These are phyloP conservation scores for Trichonephila clavata DNA, from an alignment of 1,140 invertebrate species.

Conservation along the genomic window DNA sequence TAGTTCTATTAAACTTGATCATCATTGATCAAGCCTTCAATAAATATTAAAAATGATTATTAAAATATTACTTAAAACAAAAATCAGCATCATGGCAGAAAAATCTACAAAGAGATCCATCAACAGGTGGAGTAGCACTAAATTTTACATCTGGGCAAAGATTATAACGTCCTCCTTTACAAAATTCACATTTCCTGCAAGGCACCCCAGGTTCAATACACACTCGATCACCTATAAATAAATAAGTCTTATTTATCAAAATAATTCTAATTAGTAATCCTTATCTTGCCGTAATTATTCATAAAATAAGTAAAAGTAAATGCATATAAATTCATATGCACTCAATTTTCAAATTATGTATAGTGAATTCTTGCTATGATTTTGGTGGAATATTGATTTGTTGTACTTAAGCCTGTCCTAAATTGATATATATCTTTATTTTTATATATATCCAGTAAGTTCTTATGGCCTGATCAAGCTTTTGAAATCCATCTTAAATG, in stretches of 20 bases:
- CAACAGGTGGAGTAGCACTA: constrained; percentile 88
- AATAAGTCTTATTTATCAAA: too few relatives aligned
- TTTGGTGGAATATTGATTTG: background rate
- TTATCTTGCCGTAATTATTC: too few relatives aligned
- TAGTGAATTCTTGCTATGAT: too few relatives aligned
- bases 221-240: constrained; percentile 89
- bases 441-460: background rate
- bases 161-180: constrained; percentile 94
- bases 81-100: constrained; percentile 78
- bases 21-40: too few relatives aligned
- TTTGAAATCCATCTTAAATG: too few relatives aligned
- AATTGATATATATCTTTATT: background rate
- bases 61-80: constrained; percentile 78
- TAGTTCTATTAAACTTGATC: too few relatives aligned
- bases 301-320: too few relatives aligned
- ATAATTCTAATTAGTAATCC: too few relatives aligned
- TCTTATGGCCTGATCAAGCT: too few relatives aligned
- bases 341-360: too few relatives aligned
- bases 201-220: constrained; percentile 96
- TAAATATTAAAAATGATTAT: too few relatives aligned
- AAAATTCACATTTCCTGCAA: constrained; percentile 91
- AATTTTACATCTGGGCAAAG: constrained; percentile 92
- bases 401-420: background rate
- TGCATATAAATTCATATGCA: too few relatives aligned
- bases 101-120: constrained; percentile 78